Evolutionary conservation across 2,113 vertebrate species (phyloP), one percentile per base, ranked within the genome.

Genomic region (Silurus meridionalis): DNA sequence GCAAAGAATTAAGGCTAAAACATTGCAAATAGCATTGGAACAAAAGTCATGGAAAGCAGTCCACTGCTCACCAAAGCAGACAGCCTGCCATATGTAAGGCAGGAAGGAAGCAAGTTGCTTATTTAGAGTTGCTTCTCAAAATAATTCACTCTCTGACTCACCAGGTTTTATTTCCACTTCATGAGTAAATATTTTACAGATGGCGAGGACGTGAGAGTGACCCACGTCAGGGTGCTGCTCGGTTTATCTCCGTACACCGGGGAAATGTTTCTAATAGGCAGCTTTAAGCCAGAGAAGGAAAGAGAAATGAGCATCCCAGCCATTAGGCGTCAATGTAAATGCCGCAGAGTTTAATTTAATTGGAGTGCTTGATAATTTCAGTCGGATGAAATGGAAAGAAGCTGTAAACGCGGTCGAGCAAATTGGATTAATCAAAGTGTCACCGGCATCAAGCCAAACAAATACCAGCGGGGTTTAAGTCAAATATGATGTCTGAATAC

Each of bases 401-500:
- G 85, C 80, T 80, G 88, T 87, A 86, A 89, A 90, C 37, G 83
- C 14, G 58, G 61, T 67, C 46, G 63, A 87, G 88, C 86, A 90
- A 91, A 90, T 89, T 89, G 87, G 89, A 90, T 91, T 90, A 90
- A 89, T 90, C 86, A 89, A 86, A 89, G 85, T 90, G 89, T 90
- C 89, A 90, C 67, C 84, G 72, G 86, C 87, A 83, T 91, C 90
- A 90, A 87, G 52, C 89, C 85, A 87, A 89, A 89, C 86, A 88
- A 87, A 87, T 83, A 88, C 86, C 88, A 83, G 85, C 71, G 79
- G 87, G 86, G 80, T 90, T 89, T 85, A 88, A 88, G 85, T 88
- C 87, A 89, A 88, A 88, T 87, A 84, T 82, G 87, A 88, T 87
- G 87, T 87, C 88, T 85, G 90, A 88, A 87, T 91, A 88, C 85